Evolutionary conservation across 2,888 invertebrate genomes (phyloP).

Genomic region (Acleris emargana): DNA sequence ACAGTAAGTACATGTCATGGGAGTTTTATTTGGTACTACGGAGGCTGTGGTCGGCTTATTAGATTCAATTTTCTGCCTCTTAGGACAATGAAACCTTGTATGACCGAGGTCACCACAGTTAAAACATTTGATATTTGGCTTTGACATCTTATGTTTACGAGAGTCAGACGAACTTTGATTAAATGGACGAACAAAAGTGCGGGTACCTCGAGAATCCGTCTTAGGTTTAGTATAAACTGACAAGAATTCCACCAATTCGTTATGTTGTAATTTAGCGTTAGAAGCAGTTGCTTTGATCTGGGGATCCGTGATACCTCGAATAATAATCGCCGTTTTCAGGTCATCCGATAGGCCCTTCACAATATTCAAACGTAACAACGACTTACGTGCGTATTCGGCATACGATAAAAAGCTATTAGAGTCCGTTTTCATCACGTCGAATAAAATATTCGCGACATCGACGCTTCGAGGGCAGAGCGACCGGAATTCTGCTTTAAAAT

Average conservation of each 20-base stretch:
- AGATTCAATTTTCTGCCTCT: neutral
- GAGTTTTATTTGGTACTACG: neutral
- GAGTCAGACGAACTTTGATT: neutral
- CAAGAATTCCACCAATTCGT: neutral
- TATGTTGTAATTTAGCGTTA: neutral
- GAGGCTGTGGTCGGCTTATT: neutral
- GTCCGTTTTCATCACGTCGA: conserved; percentile 8
- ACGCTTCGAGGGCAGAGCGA: conserved; percentile 20
- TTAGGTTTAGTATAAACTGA: conserved; percentile 3
- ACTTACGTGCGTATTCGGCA: conserved; percentile 13
- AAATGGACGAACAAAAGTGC: neutral
- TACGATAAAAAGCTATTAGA: conserved; percentile 18
- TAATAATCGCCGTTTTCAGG: neutral
- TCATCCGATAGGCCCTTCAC: neutral
- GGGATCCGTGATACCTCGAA: neutral
- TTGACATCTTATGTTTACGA: neutral
- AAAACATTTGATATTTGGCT: neutral
- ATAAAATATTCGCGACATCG: conserved; percentile 23
- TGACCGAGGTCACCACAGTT: neutral
- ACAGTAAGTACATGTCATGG: conserved; percentile 5
- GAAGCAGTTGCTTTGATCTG: neutral
- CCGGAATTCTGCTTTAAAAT: conserved; percentile 22
- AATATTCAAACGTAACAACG: conserved; percentile 11
- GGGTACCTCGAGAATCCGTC: neutral
- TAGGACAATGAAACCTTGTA: neutral